A percentile compares a stretch with the other conserved stretches of the same genome.
These are phyloP conservation scores for Halcyon smyrnensis DNA, from an alignment of 2,797 vertebrate species.

Conservation along the genomic window DNA sequence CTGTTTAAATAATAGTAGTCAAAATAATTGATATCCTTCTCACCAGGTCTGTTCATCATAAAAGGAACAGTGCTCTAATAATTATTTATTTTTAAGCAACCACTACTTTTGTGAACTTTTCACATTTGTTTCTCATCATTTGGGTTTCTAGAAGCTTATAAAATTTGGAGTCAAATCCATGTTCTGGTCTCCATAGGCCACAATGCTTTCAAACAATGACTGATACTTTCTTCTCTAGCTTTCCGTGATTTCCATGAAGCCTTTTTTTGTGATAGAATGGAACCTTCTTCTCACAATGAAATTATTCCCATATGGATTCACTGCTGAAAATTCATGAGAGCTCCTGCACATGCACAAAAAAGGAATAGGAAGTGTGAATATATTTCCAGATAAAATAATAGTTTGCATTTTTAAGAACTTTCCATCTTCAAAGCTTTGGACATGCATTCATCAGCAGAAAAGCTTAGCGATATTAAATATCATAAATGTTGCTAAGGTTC, in stretches of 20 bases:
- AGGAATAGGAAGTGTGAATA: constrained; percentile 21
- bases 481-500: not conserved
- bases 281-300: constrained; percentile 29
- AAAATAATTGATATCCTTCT: not conserved
- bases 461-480: not conserved
- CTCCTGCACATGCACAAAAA: constrained; percentile 34
- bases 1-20: not conserved
- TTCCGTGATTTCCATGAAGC: constrained; percentile 37
- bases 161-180: constrained; percentile 30
- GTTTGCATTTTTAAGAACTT: constrained; percentile 23
- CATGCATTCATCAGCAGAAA: not conserved
- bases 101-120: not conserved
- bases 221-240: constrained; percentile 49
- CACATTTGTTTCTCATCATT: constrained; percentile 51
- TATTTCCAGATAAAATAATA: constrained; percentile 46
- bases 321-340: constrained; percentile 34
- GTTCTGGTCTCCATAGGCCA: constrained; percentile 38
- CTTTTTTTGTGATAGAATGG: constrained; percentile 42
- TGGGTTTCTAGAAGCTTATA: constrained; percentile 21
- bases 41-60: not conserved
- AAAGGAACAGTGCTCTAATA: not conserved
- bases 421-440: constrained; percentile 9
- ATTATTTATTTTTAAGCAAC: not conserved
- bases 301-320: constrained; percentile 59
- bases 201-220: constrained; percentile 48